phyloP scores from a whole-genome alignment of 2,797 vertebrate genomes.

The Amphiprion clarkii region DNA sequence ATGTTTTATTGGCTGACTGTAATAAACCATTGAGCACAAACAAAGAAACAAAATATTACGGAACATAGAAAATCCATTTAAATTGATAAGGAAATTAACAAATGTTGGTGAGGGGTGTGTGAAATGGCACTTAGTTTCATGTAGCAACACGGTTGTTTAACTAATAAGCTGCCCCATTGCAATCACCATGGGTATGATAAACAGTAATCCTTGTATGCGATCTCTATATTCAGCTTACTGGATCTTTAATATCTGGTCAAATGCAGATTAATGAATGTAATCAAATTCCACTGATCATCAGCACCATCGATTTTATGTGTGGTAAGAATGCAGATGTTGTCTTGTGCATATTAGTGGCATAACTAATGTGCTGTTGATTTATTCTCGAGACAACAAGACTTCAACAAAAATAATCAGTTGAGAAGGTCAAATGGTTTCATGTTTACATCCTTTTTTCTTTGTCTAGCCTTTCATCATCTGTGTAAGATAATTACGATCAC shows the following conservation, averaged over 20 bases:
- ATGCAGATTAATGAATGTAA: slow-evolving; percentile 35
- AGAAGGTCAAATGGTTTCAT: slow-evolving; percentile 26
- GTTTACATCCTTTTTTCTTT: slow-evolving; percentile 22
- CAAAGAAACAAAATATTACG: slow-evolving; percentile 51
- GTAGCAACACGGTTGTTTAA: slow-evolving; percentile 57
- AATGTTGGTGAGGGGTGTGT: slow-evolving; percentile 50
- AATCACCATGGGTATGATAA: slow-evolving; percentile 72
- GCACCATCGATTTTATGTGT: slow-evolving; percentile 30
- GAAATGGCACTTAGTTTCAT: slow-evolving; percentile 51
- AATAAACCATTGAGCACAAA: slow-evolving; percentile 69
- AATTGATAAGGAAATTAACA: slow-evolving; percentile 77
- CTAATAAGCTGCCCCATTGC: slow-evolving; percentile 63
- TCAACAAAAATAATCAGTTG: neutral
- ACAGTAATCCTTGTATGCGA: slow-evolving; percentile 57
- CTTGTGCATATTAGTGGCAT: slow-evolving; percentile 3
- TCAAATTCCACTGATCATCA: slow-evolving; percentile 44
- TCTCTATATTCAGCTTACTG: slow-evolving; percentile 54
- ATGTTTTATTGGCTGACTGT: slow-evolving; percentile 57
- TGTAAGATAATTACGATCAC: slow-evolving; percentile 46
- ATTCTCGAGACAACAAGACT: neutral
- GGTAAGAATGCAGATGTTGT: slow-evolving; percentile 16
- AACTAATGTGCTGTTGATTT: slow-evolving; percentile 14
- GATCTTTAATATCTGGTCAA: slow-evolving; percentile 40
- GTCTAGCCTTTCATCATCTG: slow-evolving; percentile 19
- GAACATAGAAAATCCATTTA: slow-evolving; percentile 65